Conservation (phyloP, 2,113 vertebrate species). For the Salminus brasiliensis region DNA sequence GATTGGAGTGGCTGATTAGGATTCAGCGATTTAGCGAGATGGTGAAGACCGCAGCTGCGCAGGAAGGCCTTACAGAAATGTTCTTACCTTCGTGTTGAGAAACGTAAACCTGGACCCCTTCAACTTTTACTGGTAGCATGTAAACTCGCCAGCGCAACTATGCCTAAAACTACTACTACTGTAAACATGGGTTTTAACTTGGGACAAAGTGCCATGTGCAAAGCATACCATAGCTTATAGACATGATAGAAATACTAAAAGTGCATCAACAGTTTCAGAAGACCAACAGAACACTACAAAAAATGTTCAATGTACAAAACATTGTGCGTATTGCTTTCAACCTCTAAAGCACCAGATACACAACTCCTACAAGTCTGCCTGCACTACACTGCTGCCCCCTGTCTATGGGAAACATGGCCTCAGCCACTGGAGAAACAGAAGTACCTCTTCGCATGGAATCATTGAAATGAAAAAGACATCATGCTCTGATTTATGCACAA, state of each 20-base stretch:
- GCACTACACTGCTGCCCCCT: background rate
- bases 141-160: too few species aligned
- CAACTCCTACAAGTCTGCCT: background rate
- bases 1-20: background rate
- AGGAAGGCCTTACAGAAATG: too few species aligned
- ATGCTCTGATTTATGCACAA: background rate
- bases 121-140: background rate
- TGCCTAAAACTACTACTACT: too few species aligned
- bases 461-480: background rate
- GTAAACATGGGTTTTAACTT: background rate
- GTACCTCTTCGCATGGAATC: background rate
- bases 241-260: background rate
- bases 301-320: background rate
- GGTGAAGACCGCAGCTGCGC: background rate
- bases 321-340: background rate
- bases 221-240: background rate
- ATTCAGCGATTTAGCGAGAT: background rate
- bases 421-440: background rate
- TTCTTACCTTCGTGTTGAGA: background rate
- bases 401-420: background rate
- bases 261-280: background rate
- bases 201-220: background rate
- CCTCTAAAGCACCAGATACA: background rate
- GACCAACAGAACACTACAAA: background rate
- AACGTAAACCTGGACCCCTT: background rate